phyloP scores from a whole-genome alignment of 2,888 invertebrate species.

The Nowickia ferox region DNA sequence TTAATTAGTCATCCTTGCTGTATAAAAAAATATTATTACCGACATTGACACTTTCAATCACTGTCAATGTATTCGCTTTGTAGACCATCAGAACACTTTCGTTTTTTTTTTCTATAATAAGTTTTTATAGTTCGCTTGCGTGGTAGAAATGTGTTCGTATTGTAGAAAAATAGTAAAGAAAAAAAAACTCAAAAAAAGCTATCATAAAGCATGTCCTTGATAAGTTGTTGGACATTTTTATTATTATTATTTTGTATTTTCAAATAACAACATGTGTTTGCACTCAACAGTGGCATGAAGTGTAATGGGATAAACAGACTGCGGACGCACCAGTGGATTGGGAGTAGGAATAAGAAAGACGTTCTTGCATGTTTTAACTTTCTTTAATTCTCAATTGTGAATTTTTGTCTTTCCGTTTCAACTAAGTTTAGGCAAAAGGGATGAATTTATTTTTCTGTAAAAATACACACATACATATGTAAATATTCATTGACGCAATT shows the following conservation, averaged over 20 bases:
- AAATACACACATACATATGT: too few relatives aligned
- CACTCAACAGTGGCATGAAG: not conserved
- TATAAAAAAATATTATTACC: not conserved
- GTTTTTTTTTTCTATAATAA: not conserved
- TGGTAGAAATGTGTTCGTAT: not conserved
- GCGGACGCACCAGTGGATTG: too few relatives aligned
- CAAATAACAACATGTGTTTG: slow-evolving; percentile 22
- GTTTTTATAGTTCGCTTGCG: not conserved
- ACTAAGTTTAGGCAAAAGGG: too few relatives aligned
- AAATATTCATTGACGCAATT: too few relatives aligned
- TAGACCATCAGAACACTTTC: slow-evolving; percentile 10
- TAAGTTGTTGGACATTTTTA: slow-evolving; percentile 40
- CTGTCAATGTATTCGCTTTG: slow-evolving; percentile 12
- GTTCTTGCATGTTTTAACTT: too few relatives aligned
- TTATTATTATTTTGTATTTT: slow-evolving; percentile 42
- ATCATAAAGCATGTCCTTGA: slow-evolving; percentile 62
- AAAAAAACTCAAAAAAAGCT: slow-evolving; percentile 30
- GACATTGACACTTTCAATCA: slow-evolving; percentile 58
- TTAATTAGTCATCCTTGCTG: not conserved
- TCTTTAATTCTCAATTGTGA: too few relatives aligned
- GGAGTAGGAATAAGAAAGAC: too few relatives aligned
- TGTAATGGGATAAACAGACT: too few relatives aligned
- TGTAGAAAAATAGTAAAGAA: not conserved
- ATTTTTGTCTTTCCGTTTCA: too few relatives aligned
- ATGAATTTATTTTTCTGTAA: too few relatives aligned